These are phyloP conservation scores for Coptodon rendalli DNA, from an alignment of 2,113 vertebrate genomes.

Conservation along the genomic window DNA sequence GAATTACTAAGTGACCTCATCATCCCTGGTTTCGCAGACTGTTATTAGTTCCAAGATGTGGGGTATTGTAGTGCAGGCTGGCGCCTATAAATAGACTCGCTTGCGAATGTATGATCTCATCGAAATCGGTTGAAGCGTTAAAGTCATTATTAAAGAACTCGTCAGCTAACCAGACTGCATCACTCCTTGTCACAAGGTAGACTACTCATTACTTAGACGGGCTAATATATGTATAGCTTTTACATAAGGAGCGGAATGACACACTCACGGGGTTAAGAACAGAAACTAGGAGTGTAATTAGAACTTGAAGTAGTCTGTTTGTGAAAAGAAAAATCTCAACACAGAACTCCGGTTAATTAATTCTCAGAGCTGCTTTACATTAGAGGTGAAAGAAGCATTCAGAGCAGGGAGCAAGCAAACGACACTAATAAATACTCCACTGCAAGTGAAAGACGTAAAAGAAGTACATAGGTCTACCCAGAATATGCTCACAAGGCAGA, in stretches of 20 bases:
- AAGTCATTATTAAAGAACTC: not conserved
- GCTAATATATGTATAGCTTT: not conserved
- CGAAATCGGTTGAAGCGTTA: slow-evolving; percentile 1
- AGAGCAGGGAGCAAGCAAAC: not conserved
- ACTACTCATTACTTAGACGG: not conserved
- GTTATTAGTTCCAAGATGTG: not conserved
- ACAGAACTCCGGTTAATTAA: not conserved
- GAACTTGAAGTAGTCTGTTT: not conserved
- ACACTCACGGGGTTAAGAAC: not conserved
- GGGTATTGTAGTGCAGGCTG: not conserved
- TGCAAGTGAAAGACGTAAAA: not conserved
- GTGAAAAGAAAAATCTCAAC: not conserved
- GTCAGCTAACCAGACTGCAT: not conserved
- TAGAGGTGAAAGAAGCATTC: not conserved
- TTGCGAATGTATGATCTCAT: slow-evolving; percentile 30
- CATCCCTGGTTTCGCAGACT: not conserved
- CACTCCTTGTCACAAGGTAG: not conserved
- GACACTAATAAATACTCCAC: not conserved
- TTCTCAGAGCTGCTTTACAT: not conserved
- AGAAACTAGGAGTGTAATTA: not conserved
- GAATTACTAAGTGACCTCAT: not conserved
- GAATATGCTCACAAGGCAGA: not conserved
- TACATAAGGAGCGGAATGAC: not conserved
- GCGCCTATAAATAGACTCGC: slow-evolving; percentile 36
- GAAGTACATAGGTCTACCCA: not conserved